Conservation (phyloP, 2,888 invertebrate genomes). For the Sarcophaga subvicina region DNA sequence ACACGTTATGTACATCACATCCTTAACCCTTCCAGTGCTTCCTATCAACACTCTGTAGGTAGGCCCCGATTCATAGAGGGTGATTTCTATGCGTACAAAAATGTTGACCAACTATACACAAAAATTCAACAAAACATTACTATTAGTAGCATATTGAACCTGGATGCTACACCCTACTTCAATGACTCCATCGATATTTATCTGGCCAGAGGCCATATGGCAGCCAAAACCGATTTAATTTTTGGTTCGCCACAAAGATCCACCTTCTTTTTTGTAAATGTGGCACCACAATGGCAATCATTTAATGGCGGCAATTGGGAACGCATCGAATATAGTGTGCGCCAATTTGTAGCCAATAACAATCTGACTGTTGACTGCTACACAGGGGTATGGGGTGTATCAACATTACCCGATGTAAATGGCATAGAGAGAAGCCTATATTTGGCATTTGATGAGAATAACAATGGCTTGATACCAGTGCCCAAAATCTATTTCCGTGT, state of each 20-base stretch:
- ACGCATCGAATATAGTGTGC: conserved; percentile 82
- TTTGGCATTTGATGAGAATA: conserved; percentile 77
- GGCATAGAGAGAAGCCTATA: conserved; percentile 49
- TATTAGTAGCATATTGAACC: conserved; percentile 69
- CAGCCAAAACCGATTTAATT: conserved; percentile 83
- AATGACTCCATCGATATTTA: conserved; percentile 78
- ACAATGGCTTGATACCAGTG: conserved; percentile 81
- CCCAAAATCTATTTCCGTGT: conserved; percentile 84
- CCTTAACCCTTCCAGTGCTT: conserved; percentile 80
- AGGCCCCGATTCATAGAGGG: conserved; percentile 79
- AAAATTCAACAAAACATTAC: conserved; percentile 78
- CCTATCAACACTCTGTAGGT: conserved; percentile 80
- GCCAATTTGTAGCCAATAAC: conserved; percentile 80
- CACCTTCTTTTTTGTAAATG: conserved; percentile 84
- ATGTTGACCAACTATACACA: conserved; percentile 78
- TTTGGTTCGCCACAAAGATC: conserved; percentile 83
- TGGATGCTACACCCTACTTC: conserved; percentile 76
- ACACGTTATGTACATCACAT: conserved; percentile 81
- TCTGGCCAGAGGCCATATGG: conserved; percentile 83
- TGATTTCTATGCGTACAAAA: conserved; percentile 76
- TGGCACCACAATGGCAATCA: conserved; percentile 84
- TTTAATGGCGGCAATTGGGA: conserved; percentile 85
- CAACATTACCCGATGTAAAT: conserved; percentile 79
- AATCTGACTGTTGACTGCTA: conserved; percentile 81
- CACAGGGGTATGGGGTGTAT: conserved; percentile 84